Base-by-base conservation (phyloP, 1,140 invertebrate species). In the Leptinotarsa defecta region DNA sequence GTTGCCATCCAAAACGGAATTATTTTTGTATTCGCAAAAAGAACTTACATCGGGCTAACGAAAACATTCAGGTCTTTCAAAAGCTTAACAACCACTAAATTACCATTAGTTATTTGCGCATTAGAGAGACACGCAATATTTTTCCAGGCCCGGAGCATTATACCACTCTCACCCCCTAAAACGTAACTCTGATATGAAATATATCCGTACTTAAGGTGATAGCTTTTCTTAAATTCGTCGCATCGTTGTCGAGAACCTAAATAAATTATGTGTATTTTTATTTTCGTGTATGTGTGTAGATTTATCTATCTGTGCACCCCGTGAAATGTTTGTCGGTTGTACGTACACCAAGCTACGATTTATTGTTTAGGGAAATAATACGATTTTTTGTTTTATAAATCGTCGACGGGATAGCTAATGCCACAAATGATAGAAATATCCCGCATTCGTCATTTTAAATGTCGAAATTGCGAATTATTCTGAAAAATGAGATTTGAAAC, bases 201-300 rank as follows among this genome's bases (percentile, higher is more conserved):
- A 79, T 79, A 71, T 73, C 70, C 76, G 72, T 79, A 79, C 78
- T 79, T 79, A 79, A 77, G 78, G 75, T 79, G 78, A 79, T 79
- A 70, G 78, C 78, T 79, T 79, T 79, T 74, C 78, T 77, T 79
- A 79, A 79, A 79, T 75, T 79, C 78, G 78, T 79, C 78, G 78
- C 75, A 65, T 62, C 74, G 74, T 75, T 71, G 74, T 72, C 77
- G 65, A 68, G 73, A 57, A 57, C 74, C 34, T 65, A 73, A 73
- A 76, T 74, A 74, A 74, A 74, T 74, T 74, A 74, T 74, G 73
- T 69, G 73, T 74, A 69, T 74, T 74, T 74, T 74, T 74, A 74
- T 74, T 74, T 74, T 74, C 73, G 73, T 68, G 73, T 74, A 62
- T 74, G 22, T 74, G 73, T 74, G 71, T 48, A 24, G 64, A 73